phyloP scores from a whole-genome alignment of 2,888 invertebrate genomes.

The Thymelicus sylvestris region DNA sequence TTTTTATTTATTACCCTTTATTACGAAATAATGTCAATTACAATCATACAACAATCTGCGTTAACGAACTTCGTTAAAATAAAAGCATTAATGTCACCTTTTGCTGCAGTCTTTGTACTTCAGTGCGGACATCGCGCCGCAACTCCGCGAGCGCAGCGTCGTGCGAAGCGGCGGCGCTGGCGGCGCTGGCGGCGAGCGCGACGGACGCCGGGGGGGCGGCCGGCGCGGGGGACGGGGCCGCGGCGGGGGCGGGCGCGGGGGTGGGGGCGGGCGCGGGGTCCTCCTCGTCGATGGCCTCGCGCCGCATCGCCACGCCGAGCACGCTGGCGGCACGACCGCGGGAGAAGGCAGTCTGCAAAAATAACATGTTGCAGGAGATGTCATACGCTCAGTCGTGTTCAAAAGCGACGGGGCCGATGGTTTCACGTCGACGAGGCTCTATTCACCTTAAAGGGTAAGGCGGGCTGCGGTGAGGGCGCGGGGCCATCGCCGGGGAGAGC shows the following conservation, averaged over 20 bases:
- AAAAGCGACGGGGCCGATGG: too few species aligned
- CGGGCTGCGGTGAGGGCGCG: slow-evolving; percentile 81
- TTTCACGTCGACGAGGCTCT: too few species aligned
- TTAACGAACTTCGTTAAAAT: too few species aligned
- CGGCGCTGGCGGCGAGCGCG: slow-evolving; percentile 56
- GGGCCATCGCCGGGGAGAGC: slow-evolving; percentile 82
- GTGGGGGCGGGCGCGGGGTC: slow-evolving; percentile 57
- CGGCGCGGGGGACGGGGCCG: slow-evolving; percentile 51
- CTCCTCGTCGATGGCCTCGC: slow-evolving; percentile 92
- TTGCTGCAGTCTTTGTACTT: slow-evolving; percentile 75
- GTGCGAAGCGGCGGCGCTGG: slow-evolving; percentile 55
- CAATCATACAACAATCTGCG: too few species aligned
- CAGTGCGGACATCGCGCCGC: slow-evolving; percentile 70
- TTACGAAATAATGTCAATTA: too few species aligned
- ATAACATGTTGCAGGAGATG: too few species aligned
- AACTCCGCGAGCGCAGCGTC: slow-evolving; percentile 84
- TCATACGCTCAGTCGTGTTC: too few species aligned
- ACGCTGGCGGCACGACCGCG: slow-evolving; percentile 63
- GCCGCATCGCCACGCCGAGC: slow-evolving; percentile 83
- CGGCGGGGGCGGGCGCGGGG: slow-evolving; percentile 56
- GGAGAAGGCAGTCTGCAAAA: slow-evolving; percentile 67
- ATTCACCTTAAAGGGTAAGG: slow-evolving; percentile 58
- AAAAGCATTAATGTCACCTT: slow-evolving; percentile 53
- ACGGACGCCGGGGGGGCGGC: slow-evolving; percentile 55
- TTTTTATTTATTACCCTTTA: too few species aligned